Base-by-base conservation (phyloP, 2,888 invertebrate species). In the Phragmatobia fuliginosa region DNA sequence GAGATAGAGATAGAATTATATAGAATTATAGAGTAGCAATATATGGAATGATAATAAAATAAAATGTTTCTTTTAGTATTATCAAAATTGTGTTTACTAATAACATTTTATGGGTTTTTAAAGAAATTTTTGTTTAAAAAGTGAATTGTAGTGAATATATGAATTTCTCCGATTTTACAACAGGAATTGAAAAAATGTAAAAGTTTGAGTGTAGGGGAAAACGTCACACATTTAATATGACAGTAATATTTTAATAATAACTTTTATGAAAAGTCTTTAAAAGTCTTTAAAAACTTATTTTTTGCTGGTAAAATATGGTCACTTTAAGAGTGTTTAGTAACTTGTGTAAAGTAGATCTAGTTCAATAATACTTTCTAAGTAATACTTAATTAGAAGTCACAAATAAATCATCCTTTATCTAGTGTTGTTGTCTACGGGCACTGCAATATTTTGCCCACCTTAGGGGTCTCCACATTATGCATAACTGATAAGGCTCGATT, bases 401-500 rank as follows among this genome's bases (percentile, higher is more conserved):
- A 49, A 45, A 41, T 61, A 75, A 45, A 76, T 21, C 81, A 75
- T 45, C 77, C 77, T 83, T 71, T 83, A 80, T 66, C 66, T 58
- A 61, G 33, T 32, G 58, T 65, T 79, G 75, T 74, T 67, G 67
- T 82, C 77, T 82, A 83, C 83, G 85, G 85, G 85, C 85, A 85
- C 85, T 91, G 92, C 92, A 94, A 94, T 94, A 94, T 94, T 94
- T 94, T 94, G 94, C 92, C 83, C 93, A 94, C 95, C 95, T 94
- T 93, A 90, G 94, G 94, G 94, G 93, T 90, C 92, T 90, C 91
- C 90, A 91, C 93, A 95, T 94, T 95, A 95, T 95, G 95, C 95
- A 95, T 95, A 95, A 94, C 95, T 90, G 94, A 95, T 95, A 94
- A 94, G 94, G 94, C 89, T 83, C 90, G 84, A 95, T 95, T 95